Percentiles rank a stretch among this genome's conserved stretches.
Evolutionary conservation across 2,888 invertebrate genomes (phyloP).

Genomic region (Erebia ligea): DNA sequence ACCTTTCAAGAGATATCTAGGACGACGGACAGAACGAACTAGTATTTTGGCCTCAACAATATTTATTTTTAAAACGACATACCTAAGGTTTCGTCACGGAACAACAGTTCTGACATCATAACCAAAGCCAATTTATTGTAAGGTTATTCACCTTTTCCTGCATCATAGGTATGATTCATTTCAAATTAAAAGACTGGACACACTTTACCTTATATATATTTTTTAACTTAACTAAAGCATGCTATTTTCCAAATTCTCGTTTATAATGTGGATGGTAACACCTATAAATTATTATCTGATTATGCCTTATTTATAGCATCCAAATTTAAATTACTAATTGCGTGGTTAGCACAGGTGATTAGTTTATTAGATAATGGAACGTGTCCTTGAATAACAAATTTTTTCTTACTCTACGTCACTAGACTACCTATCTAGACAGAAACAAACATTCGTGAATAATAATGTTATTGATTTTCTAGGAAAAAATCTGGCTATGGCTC

Average conservation of each 20-base stretch:
- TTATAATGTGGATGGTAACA: not conserved
- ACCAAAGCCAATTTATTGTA: conserved; percentile 1
- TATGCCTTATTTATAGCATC: not conserved
- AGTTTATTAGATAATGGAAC: not conserved
- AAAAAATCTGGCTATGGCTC: not conserved
- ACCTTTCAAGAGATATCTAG: not conserved
- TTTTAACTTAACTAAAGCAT: not conserved
- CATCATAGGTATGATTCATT: conserved; percentile 12
- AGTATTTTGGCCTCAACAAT: no score
- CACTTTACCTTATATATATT: not conserved
- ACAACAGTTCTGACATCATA: not conserved
- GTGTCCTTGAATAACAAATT: not conserved
- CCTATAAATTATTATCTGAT: not conserved
- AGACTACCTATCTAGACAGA: not conserved
- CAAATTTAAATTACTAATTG: not conserved
- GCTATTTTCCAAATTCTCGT: not conserved
- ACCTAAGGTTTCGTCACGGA: not conserved
- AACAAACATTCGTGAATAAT: conserved; percentile 1
- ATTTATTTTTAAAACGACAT: not conserved
- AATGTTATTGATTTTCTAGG: conserved; percentile 9
- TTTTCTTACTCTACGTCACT: not conserved
- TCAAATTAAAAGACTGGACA: not conserved
- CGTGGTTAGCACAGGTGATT: not conserved
- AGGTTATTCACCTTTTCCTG: conserved; percentile 14
- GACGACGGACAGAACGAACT: not conserved